These are phyloP conservation scores for Andrena marginata DNA, from an alignment of 2,888 invertebrate species.

Conservation along the genomic window DNA sequence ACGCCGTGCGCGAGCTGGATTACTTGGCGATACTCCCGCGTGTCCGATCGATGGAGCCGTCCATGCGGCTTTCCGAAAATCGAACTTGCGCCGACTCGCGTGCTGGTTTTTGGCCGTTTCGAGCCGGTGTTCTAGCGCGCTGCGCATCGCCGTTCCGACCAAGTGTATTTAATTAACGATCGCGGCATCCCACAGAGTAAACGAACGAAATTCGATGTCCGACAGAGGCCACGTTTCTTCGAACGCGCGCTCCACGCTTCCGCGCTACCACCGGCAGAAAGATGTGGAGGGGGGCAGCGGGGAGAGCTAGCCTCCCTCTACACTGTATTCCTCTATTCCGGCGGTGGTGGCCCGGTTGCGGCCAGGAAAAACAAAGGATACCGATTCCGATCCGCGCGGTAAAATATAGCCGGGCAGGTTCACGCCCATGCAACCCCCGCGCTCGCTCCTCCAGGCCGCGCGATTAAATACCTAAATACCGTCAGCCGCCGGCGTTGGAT, in stretches of 20 bases:
- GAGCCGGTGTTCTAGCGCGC: conserved; percentile 6
- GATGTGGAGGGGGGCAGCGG: conserved; percentile 20
- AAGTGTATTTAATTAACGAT: conserved; percentile 46
- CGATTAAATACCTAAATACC: conserved; percentile 61
- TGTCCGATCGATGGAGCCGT: conserved; percentile 38
- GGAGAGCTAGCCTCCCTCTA: conserved; percentile 26
- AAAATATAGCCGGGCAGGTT: conserved; percentile 79
- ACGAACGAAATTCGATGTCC: conserved; percentile 57
- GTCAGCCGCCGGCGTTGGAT: conserved; percentile 71
- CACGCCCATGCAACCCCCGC: conserved; percentile 78
- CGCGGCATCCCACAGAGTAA: conserved; percentile 51
- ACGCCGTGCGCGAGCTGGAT: conserved; percentile 37
- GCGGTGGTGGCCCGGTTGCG: conserved; percentile 27
- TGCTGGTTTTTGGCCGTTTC: neutral
- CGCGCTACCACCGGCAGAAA: conserved; percentile 31
- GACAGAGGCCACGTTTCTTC: conserved; percentile 45
- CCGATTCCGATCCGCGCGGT: conserved; percentile 61
- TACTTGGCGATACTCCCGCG: conserved; percentile 27
- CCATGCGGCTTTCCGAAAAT: conserved; percentile 26
- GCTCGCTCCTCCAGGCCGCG: conserved; percentile 13
- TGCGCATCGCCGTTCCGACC: conserved; percentile 17
- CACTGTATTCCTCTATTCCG: conserved; percentile 1
- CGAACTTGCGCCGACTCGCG: neutral
- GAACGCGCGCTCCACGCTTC: conserved; percentile 18
- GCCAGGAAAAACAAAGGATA: conserved; percentile 53